A percentile compares a stretch with the other conserved stretches of the same genome.
Conservation (phyloP, 1,140 invertebrate genomes). For the Tigriopus japonicus region DNA sequence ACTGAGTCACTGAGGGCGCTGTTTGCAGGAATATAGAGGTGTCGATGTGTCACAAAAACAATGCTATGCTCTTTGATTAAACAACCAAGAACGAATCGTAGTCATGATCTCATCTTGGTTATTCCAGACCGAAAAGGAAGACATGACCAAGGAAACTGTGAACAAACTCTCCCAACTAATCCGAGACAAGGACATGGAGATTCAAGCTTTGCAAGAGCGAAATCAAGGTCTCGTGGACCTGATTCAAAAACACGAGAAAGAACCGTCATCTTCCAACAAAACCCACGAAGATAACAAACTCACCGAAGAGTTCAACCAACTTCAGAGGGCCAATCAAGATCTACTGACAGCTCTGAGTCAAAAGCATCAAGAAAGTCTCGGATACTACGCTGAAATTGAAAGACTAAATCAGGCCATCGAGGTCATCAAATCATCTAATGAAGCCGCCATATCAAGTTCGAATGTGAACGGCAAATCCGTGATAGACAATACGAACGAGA, state of each 20-base stretch:
- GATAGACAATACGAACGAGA: slow-evolving; percentile 32
- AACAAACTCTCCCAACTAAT: slow-evolving; percentile 27
- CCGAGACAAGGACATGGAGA: slow-evolving; percentile 29
- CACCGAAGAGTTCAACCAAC: slow-evolving; percentile 22
- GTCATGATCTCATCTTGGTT: no score
- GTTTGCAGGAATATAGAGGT: no score
- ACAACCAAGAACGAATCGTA: no score
- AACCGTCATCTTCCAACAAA: slow-evolving; percentile 26
- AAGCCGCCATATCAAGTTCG: slow-evolving; percentile 15
- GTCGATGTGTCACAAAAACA: no score
- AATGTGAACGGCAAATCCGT: slow-evolving; percentile 30
- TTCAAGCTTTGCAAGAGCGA: slow-evolving; percentile 28
- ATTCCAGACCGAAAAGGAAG: neutral
- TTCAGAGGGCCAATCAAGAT: slow-evolving; percentile 42
- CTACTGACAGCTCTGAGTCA: slow-evolving; percentile 49
- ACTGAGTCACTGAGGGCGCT: no score
- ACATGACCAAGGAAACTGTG: neutral
- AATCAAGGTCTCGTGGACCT: slow-evolving; percentile 26
- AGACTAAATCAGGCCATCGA: slow-evolving; percentile 33
- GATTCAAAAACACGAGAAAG: slow-evolving; percentile 26
- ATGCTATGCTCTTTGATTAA: no score
- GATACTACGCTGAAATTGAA: slow-evolving; percentile 63
- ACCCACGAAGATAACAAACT: slow-evolving; percentile 26
- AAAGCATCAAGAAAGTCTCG: slow-evolving; percentile 61
- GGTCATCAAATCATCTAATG: slow-evolving; percentile 12